phyloP scores from a whole-genome alignment of 2,888 invertebrate genomes.

The Polydrusus tereticollis region DNA sequence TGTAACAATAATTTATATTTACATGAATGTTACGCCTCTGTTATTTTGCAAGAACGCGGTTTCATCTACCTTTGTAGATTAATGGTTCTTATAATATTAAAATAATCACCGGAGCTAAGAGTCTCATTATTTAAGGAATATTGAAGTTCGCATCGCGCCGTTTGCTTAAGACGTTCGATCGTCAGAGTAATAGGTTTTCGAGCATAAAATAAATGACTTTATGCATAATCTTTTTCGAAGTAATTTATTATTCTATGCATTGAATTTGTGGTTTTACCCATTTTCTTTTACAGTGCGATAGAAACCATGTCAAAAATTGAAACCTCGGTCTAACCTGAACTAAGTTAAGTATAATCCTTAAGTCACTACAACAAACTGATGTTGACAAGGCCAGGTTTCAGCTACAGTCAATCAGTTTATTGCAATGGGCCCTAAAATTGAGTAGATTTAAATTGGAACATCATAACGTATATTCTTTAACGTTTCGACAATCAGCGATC shows the following conservation, averaged over 20 bases:
- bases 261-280: neutral
- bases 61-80: slow-evolving; percentile 44
- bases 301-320: neutral
- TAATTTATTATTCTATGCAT: slow-evolving; percentile 10
- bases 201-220: slow-evolving; percentile 34
- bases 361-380: too few species aligned
- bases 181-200: slow-evolving; percentile 34
- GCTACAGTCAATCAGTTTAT: too few species aligned
- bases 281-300: neutral
- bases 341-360: too few species aligned
- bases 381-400: too few species aligned
- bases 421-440: too few species aligned
- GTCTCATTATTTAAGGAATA: slow-evolving; percentile 46
- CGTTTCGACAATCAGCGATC: too few species aligned
- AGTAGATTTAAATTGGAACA: too few species aligned
- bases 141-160: slow-evolving; percentile 35
- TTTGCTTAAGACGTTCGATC: slow-evolving; percentile 44
- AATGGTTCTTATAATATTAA: slow-evolving; percentile 44
- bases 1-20: neutral
- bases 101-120: slow-evolving; percentile 35
- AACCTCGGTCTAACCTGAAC: neutral
- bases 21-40: slow-evolving; percentile 6
- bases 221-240: slow-evolving; percentile 12
- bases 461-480: too few species aligned
- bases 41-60: neutral